Percentiles rank a stretch among this genome's conserved stretches.
Evolutionary conservation across 2,113 vertebrate genomes (phyloP).

Genomic region (Taxidea taxus): DNA sequence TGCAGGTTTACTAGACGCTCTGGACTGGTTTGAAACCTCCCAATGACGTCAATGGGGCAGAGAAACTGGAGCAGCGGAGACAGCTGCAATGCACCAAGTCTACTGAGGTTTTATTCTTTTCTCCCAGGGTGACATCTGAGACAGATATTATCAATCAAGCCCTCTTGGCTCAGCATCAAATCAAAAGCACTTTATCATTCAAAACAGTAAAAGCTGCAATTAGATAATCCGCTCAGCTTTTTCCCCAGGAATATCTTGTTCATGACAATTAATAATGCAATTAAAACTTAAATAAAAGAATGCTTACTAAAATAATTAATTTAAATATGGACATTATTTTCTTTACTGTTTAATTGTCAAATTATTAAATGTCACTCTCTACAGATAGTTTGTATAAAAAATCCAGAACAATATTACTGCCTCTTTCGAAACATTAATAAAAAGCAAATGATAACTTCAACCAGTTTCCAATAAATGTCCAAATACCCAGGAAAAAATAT

Average conservation of each 20-base stretch:
- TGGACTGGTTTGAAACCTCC: slow-evolving; percentile 78
- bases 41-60: slow-evolving; percentile 85
- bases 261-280: slow-evolving; percentile 47
- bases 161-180: slow-evolving; percentile 62
- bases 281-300: slow-evolving; percentile 34
- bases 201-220: slow-evolving; percentile 48
- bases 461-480: neutral
- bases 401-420: neutral
- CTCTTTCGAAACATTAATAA: slow-evolving; percentile 5
- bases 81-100: slow-evolving; percentile 77
- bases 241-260: neutral
- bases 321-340: slow-evolving; percentile 31
- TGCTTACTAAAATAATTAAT: slow-evolving; percentile 48
- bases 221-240: slow-evolving; percentile 30
- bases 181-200: slow-evolving; percentile 63
- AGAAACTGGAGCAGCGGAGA: slow-evolving; percentile 77
- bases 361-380: slow-evolving; percentile 14
- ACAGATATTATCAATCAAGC: slow-evolving; percentile 79
- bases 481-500: neutral
- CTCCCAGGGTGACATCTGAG: slow-evolving; percentile 77
- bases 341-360: slow-evolving; percentile 29
- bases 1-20: slow-evolving; percentile 66
- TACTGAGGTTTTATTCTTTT: slow-evolving; percentile 75
- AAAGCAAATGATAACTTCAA: neutral
- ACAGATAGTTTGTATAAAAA: slow-evolving; percentile 19